Evolutionary conservation across 2,797 vertebrate genomes (phyloP).

Genomic region (Agapornis canus): DNA sequence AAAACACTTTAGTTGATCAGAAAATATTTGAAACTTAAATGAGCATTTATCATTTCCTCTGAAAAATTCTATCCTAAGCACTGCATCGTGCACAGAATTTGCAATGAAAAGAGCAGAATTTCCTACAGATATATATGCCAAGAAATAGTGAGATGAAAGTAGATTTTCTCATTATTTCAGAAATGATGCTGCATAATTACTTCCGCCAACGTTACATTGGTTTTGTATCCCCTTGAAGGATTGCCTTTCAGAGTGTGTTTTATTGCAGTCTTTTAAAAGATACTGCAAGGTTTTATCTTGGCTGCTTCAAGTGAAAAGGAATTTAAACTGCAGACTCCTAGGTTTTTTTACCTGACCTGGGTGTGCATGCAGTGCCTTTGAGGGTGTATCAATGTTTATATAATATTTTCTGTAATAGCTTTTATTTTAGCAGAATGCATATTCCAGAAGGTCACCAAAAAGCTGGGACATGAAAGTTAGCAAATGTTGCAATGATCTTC

Average conservation of each 20-base stretch:
- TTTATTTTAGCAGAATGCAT: neutral
- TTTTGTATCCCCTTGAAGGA: neutral
- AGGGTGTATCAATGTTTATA: neutral
- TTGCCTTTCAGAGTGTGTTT: neutral
- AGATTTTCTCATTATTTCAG: slow-evolving; percentile 19
- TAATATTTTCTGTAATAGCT: neutral
- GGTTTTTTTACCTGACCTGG: neutral
- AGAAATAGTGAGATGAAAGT: neutral
- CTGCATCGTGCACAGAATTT: neutral
- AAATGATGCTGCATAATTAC: slow-evolving; percentile 26
- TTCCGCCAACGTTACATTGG: neutral
- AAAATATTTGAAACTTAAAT: neutral
- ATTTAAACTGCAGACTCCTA: neutral
- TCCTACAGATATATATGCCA: neutral
- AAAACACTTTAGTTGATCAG: neutral
- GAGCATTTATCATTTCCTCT: neutral
- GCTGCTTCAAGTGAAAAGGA: neutral
- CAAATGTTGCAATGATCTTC: neutral
- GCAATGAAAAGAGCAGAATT: neutral
- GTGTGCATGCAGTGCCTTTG: neutral
- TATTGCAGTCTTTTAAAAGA: slow-evolving; percentile 3
- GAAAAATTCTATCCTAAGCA: neutral
- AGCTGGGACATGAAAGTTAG: neutral
- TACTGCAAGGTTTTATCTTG: neutral
- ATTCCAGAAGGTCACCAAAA: neutral